A percentile compares a stretch with the other conserved stretches of the same genome.
Evolutionary conservation across 1,140 invertebrate species (phyloP).

Genomic region (Babylonia areolata): DNA sequence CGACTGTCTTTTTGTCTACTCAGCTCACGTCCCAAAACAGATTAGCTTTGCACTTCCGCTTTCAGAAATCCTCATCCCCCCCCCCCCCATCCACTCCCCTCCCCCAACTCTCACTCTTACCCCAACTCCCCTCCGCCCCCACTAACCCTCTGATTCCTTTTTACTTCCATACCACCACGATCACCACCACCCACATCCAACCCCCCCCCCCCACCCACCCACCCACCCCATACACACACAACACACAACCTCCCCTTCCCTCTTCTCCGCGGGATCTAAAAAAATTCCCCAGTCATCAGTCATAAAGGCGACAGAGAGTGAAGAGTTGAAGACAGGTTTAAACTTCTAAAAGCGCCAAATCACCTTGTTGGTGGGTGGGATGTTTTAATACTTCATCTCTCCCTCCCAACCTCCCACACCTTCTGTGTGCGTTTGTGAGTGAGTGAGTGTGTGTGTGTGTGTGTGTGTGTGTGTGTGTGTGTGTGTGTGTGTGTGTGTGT

Average conservation of each 20-base stretch:
- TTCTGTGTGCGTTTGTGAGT: neutral
- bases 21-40: no score
- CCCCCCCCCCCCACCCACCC: neutral
- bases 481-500: conserved; percentile 5
- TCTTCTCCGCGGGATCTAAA: no score
- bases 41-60: no score
- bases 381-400: no score
- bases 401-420: no score
- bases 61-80: no score
- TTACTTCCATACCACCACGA: no score
- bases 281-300: neutral
- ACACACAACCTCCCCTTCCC: no score
- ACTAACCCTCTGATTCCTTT: neutral
- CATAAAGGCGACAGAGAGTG: neutral
- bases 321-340: neutral
- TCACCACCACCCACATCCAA: no score
- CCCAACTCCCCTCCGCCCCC: neutral
- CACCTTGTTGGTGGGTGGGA: no score
- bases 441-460: conserved; percentile 8
- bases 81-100: neutral
- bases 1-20: neutral
- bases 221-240: neutral
- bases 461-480: conserved; percentile 16
- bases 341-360: no score
- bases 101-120: no score